These are phyloP conservation scores for Sebastes taczanowskii DNA, from an alignment of 2,797 vertebrate genomes.

Conservation along the genomic window DNA sequence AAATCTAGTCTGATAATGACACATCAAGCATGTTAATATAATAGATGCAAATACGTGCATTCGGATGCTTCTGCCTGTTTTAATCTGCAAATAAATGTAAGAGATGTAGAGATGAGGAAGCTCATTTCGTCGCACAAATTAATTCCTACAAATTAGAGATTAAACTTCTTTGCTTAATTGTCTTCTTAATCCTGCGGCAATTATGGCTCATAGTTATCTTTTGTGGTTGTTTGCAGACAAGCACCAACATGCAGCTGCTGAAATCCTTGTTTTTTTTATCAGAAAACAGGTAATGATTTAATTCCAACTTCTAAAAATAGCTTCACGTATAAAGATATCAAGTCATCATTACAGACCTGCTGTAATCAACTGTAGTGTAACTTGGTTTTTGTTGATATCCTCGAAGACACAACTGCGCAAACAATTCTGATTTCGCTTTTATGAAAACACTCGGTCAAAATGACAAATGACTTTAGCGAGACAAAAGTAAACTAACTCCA, in stretches of 20 bases:
- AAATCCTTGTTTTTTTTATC: neutral
- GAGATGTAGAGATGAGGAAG: slow-evolving; percentile 19
- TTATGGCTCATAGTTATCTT: neutral
- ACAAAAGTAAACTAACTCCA: slow-evolving; percentile 37
- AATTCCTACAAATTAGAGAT: slow-evolving; percentile 18
- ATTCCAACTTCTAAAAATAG: neutral
- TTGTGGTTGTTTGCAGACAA: neutral
- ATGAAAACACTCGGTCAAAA: slow-evolving; percentile 29
- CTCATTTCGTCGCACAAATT: neutral
- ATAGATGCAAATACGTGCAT: neutral
- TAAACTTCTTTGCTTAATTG: neutral
- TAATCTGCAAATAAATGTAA: slow-evolving; percentile 32
- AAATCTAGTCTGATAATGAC: neutral
- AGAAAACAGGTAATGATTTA: neutral
- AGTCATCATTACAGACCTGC: neutral
- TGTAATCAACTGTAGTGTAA: neutral
- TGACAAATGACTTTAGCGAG: slow-evolving; percentile 25
- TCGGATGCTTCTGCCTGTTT: neutral
- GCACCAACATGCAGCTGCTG: neutral
- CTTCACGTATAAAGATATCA: neutral
- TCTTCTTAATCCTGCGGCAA: slow-evolving; percentile 1
- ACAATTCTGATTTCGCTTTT: slow-evolving; percentile 26
- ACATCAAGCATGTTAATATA: too few relatives aligned
- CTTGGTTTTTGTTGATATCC: slow-evolving; percentile 1
- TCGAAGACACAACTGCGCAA: slow-evolving; percentile 7